Evolutionary conservation across 2,797 vertebrate genomes (phyloP).

Genomic region (Harpagifer antarcticus): DNA sequence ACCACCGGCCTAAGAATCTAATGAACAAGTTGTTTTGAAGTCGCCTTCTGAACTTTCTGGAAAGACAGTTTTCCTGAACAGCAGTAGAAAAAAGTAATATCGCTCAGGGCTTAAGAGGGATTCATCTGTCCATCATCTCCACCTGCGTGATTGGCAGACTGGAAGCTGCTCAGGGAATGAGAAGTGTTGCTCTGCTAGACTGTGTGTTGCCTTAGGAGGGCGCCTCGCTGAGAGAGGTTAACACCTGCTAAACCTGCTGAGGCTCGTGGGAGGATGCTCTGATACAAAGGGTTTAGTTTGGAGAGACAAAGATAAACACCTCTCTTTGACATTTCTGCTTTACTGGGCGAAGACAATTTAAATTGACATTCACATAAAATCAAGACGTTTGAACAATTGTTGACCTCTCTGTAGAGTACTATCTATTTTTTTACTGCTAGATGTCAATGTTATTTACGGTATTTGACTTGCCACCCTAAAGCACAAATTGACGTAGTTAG

Average conservation of each 20-base stretch:
- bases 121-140: slow-evolving; percentile 56
- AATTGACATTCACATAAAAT: slow-evolving; percentile 8
- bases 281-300: slow-evolving; percentile 52
- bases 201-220: slow-evolving; percentile 63
- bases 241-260: slow-evolving; percentile 74
- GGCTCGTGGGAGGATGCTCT: slow-evolving; percentile 55
- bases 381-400: not conserved
- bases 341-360: slow-evolving; percentile 11
- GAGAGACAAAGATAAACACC: slow-evolving; percentile 33
- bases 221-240: slow-evolving; percentile 64
- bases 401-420: not conserved
- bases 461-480: not conserved
- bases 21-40: slow-evolving; percentile 1
- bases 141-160: slow-evolving; percentile 67
- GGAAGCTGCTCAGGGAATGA: slow-evolving; percentile 56
- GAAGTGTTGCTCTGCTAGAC: slow-evolving; percentile 64
- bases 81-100: slow-evolving; percentile 35
- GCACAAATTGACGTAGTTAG: not conserved
- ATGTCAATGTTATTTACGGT: not conserved
- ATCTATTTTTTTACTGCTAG: not conserved
- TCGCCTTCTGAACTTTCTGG: not conserved
- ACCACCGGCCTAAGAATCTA: no score
- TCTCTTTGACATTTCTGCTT: not conserved
- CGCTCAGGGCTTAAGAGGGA: slow-evolving; percentile 39
- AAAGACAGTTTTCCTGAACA: slow-evolving; percentile 27